Base-by-base conservation (phyloP, 2,888 invertebrate genomes). In the Amiota mariae region DNA sequence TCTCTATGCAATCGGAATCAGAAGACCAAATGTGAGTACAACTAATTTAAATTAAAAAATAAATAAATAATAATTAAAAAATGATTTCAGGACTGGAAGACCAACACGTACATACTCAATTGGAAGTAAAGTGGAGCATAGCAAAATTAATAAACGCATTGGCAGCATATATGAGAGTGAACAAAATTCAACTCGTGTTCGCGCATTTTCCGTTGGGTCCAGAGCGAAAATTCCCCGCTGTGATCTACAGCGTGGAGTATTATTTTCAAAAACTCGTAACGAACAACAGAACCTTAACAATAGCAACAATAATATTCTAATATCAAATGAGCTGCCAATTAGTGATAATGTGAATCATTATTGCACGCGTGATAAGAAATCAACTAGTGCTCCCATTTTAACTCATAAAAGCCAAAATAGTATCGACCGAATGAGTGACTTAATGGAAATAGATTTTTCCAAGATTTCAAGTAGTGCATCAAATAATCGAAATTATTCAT, bases 81-180 rank as follows among this genome's bases (percentile, higher is more conserved):
- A 3, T 24, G 36, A 36, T 36, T 1, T 89, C 46, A 82, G 82
- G 61, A 79, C n/a, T 71, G 90, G 89, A 80, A 91, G 92, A 80
- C 95, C 95, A n/a, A 92, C 93, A 71, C 92, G 96, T 79, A 94
- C 96, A 1, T 96, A 96, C 90, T 96, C 96, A 46, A 94, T 97
- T 78, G 97, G 97, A 24, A 96, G 96, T 72, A 92, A 94, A 79
- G 94, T 95, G 2, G 94, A 94, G 78, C 91, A 92, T 75, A 91
- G 91, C 10, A 93, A 92, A 88, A 91, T 92, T 84, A 91, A 90
- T 79, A 90, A 91, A 72, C 89, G 90, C n/a, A 86, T 90, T 74
- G 90, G 88, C 77, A 89, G 89, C 54, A 86, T 90, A 70, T 90
- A 90, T 76, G 90, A 91, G 9, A 86, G 88, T 15, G 92, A 91